Evolutionary conservation across 2,888 invertebrate species (phyloP).

Genomic region (Unio delphinus): DNA sequence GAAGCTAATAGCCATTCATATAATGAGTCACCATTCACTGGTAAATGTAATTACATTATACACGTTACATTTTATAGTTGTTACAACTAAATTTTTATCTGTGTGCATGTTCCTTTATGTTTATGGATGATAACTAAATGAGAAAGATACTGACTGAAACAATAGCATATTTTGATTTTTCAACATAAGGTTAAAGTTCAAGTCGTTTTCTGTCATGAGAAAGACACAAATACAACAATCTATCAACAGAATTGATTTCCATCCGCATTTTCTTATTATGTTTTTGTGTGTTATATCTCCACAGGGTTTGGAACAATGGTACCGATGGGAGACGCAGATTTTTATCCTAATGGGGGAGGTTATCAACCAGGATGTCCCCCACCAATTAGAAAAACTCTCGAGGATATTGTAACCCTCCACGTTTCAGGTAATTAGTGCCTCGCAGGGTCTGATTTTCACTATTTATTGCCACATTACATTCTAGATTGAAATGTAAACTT

Average conservation of each 20-base stretch:
- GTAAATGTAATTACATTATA: no score
- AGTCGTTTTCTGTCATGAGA: not conserved
- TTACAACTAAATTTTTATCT: no score
- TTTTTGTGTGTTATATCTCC: not conserved
- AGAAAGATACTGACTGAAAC: no score
- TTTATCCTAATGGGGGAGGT: slow-evolving; percentile 60
- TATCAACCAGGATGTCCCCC: slow-evolving; percentile 58
- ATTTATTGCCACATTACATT: not conserved
- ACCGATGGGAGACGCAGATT: slow-evolving; percentile 54
- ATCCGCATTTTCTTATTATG: not conserved
- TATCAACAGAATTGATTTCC: not conserved
- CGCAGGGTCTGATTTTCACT: no score
- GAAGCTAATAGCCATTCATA: no score
- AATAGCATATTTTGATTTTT: no score
- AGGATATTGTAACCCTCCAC: slow-evolving; percentile 31
- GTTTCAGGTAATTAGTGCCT: slow-evolving; percentile 27
- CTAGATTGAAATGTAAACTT: no score
- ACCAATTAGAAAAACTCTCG: slow-evolving; percentile 31
- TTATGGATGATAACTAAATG: no score
- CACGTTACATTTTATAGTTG: no score
- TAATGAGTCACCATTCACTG: no score
- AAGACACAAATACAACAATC: not conserved
- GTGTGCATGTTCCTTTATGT: no score
- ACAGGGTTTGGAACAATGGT: slow-evolving; percentile 58
- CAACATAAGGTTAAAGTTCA: not conserved